Conservation (phyloP, 2,888 invertebrate genomes). For the Linnaemya tessellans region DNA sequence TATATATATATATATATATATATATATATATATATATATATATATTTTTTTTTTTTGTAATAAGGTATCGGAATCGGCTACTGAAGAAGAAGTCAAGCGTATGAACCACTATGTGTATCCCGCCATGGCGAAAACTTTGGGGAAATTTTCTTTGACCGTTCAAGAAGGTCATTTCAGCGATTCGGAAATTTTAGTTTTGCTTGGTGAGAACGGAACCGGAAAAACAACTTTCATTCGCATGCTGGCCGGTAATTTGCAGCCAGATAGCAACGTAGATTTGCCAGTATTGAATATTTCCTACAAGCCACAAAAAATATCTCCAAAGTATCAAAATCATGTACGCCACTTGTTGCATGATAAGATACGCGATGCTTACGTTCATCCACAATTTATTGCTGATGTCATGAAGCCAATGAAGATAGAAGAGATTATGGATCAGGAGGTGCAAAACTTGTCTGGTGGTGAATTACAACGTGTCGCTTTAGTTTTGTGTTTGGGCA, state of each 20-base stretch:
- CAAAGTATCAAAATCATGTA: slow-evolving; percentile 97
- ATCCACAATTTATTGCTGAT: slow-evolving; percentile 99
- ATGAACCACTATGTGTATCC: slow-evolving; percentile 99
- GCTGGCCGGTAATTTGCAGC: slow-evolving; percentile 97
- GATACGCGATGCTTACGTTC: slow-evolving; percentile 98
- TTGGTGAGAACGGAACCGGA: slow-evolving; percentile 99
- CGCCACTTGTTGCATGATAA: slow-evolving; percentile 97
- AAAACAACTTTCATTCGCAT: slow-evolving; percentile 99
- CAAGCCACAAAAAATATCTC: slow-evolving; percentile 99
- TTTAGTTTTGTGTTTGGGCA: slow-evolving; percentile 96
- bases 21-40: not conserved
- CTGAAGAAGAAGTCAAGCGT: slow-evolving; percentile 98
- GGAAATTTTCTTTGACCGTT: slow-evolving; percentile 89
- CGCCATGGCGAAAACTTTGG: slow-evolving; percentile 92
- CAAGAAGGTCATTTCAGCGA: slow-evolving; percentile 98
- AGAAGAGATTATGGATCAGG: slow-evolving; percentile 98
- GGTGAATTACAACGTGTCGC: slow-evolving; percentile 99
- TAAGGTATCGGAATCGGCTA: slow-evolving; percentile 96
- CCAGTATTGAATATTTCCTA: slow-evolving; percentile 98
- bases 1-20: too few relatives aligned
- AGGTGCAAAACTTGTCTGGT: slow-evolving; percentile 98
- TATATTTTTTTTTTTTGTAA: slow-evolving; percentile 34
- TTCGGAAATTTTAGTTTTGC: slow-evolving; percentile 98
- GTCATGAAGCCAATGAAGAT: slow-evolving; percentile 99
- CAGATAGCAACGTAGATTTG: slow-evolving; percentile 88